Percentiles rank a stretch among this genome's conserved stretches.
Evolutionary conservation across 2,797 vertebrate genomes (phyloP).

Genomic region (Lithobates sylvaticus): DNA sequence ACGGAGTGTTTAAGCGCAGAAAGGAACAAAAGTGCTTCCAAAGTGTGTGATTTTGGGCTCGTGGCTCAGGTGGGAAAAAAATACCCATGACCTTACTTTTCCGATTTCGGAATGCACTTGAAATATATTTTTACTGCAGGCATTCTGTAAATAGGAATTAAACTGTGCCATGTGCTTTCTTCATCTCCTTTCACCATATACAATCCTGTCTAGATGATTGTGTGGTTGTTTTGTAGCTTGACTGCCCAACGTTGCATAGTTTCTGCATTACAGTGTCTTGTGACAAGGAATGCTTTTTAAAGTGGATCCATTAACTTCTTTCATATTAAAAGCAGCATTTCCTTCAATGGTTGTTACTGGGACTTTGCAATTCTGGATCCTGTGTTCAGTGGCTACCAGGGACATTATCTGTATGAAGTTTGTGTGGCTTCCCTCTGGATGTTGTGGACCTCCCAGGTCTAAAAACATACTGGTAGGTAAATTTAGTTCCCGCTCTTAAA

Average conservation of each 20-base stretch:
- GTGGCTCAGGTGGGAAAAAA: constrained; percentile 43
- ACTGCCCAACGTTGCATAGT: not conserved
- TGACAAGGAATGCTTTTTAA: not conserved
- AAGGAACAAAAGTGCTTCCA: constrained; percentile 44
- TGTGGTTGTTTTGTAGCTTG: constrained; percentile 9
- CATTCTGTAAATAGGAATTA: constrained; percentile 31
- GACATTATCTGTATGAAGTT: too few relatives aligned
- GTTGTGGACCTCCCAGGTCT: too few relatives aligned
- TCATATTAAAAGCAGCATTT: too few relatives aligned
- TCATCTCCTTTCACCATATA: not conserved
- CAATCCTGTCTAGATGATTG: not conserved
- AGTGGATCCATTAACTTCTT: not conserved
- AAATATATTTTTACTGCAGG: constrained; percentile 43
- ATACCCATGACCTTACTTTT: constrained; percentile 36
- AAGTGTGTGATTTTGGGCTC: constrained; percentile 50
- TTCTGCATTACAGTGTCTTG: not conserved
- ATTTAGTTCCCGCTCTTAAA: too few relatives aligned
- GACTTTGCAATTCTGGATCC: too few relatives aligned
- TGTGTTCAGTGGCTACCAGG: too few relatives aligned
- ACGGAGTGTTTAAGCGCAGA: constrained; percentile 63
- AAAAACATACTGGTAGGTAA: too few relatives aligned
- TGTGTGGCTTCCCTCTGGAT: too few relatives aligned
- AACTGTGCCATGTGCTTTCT: constrained; percentile 40
- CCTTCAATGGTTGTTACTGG: too few relatives aligned
- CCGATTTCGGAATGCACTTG: constrained; percentile 10